phyloP scores from a whole-genome alignment of 1,140 invertebrate genomes.

The Nasonia longicornis region DNA sequence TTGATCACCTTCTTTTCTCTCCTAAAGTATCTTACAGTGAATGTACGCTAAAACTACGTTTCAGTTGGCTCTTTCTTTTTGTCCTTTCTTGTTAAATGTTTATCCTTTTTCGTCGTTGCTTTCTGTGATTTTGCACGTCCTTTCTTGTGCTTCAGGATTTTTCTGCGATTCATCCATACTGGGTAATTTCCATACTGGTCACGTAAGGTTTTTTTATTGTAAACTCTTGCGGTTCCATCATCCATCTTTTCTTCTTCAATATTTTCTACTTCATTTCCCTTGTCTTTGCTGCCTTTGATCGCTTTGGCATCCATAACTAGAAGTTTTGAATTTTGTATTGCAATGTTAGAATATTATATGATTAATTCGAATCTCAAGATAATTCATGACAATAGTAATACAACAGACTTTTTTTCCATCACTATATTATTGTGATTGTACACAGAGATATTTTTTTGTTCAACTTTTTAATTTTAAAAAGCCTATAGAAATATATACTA shows the following conservation, averaged over 20 bases:
- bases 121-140: conserved; percentile 64
- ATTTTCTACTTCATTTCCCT: conserved; percentile 57
- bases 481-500: no score
- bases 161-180: conserved; percentile 72
- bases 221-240: conserved; percentile 65
- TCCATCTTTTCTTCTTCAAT: conserved; percentile 66
- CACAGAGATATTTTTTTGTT: not conserved
- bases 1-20: not conserved
- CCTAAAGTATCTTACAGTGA: not conserved
- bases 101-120: conserved; percentile 63
- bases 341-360: not conserved
- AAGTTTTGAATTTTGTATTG: conserved; percentile 23
- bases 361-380: not conserved
- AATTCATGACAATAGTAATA: not conserved
- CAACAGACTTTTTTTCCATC: no score
- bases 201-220: conserved; percentile 73
- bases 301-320: conserved; percentile 60
- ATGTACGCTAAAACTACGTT: conserved; percentile 2
- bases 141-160: conserved; percentile 71
- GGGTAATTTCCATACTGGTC: conserved; percentile 77
- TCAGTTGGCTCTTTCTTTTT: conserved; percentile 53
- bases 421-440: not conserved
- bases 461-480: not conserved
- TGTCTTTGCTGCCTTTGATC: conserved; percentile 56
- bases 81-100: conserved; percentile 60